Evolutionary conservation across 2,113 vertebrate genomes (phyloP).

Genomic region (Oryzias celebensis): DNA sequence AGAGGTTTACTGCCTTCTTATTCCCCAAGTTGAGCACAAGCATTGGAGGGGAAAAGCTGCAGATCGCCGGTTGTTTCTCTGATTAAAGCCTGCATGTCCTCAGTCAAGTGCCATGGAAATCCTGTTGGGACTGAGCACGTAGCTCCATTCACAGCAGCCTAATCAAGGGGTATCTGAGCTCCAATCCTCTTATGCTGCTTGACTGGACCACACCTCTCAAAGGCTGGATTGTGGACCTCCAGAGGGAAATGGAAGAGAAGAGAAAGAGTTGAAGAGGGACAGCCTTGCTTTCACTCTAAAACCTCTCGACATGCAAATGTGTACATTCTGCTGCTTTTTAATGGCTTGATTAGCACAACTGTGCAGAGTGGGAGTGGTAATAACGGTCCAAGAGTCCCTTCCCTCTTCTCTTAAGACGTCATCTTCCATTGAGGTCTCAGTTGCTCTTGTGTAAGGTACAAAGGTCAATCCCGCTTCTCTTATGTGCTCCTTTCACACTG

Average conservation of each 20-base stretch:
- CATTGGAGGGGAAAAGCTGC: slow-evolving; percentile 28
- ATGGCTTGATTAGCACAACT: slow-evolving; percentile 25
- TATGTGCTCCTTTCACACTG: slow-evolving; percentile 18
- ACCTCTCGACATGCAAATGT: slow-evolving; percentile 28
- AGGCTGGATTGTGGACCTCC: slow-evolving; percentile 31
- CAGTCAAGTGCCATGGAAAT: slow-evolving; percentile 66
- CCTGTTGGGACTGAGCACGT: slow-evolving; percentile 47
- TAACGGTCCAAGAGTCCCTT: not conserved
- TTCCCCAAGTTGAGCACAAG: slow-evolving; percentile 32
- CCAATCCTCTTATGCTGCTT: slow-evolving; percentile 61
- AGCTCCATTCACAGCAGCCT: slow-evolving; percentile 49
- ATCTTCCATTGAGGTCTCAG: slow-evolving; percentile 17
- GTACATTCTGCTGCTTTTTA: slow-evolving; percentile 19
- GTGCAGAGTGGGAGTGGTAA: slow-evolving; percentile 6
- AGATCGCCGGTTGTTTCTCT: slow-evolving; percentile 23
- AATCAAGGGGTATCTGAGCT: slow-evolving; percentile 63
- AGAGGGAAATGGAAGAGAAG: slow-evolving; percentile 16
- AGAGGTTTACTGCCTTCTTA: slow-evolving; percentile 25
- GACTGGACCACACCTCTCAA: slow-evolving; percentile 39
- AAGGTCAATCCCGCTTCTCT: slow-evolving; percentile 27
- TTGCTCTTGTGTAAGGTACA: slow-evolving; percentile 27
- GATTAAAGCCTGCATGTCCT: slow-evolving; percentile 44
- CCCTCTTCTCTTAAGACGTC: not conserved
- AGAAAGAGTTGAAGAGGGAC: not conserved
- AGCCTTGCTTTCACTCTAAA: slow-evolving; percentile 25